Conservation (phyloP, 2,113 vertebrate genomes). For the Raja brachyura region DNA sequence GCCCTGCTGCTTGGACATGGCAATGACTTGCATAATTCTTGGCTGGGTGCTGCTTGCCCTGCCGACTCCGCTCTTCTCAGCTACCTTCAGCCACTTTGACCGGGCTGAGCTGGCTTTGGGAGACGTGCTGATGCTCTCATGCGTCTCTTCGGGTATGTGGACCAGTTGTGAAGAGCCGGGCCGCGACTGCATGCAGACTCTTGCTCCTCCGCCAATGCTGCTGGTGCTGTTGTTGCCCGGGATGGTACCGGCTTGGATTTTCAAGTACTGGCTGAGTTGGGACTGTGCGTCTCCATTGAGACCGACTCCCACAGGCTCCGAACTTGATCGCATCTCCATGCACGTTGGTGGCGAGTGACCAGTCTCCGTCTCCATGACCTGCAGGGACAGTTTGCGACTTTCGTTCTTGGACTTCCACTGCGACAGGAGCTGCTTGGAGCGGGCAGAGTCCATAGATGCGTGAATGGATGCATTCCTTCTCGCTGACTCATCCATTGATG, state of each 20-base stretch:
- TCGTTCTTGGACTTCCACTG: constrained; percentile 96
- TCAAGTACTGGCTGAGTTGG: constrained; percentile 71
- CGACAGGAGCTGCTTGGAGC: constrained; percentile 89
- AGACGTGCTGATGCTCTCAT: constrained; percentile 71
- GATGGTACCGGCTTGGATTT: constrained; percentile 69
- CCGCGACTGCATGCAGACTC: constrained; percentile 82
- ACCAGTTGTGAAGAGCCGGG: constrained; percentile 91
- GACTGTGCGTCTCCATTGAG: constrained; percentile 75
- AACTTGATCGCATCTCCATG: constrained; percentile 80
- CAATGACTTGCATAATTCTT: constrained; percentile 90
- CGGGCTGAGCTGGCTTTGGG: constrained; percentile 70
- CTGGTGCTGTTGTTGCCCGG: constrained; percentile 74
- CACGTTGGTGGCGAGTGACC: constrained; percentile 73
- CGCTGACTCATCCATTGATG: constrained; percentile 74
- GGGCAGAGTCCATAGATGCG: constrained; percentile 83
- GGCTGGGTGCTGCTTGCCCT: constrained; percentile 77
- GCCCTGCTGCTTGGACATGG: constrained; percentile 95
- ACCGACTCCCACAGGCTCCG: constrained; percentile 71
- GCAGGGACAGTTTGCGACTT: constrained; percentile 76
- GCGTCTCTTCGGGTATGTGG: constrained; percentile 92
- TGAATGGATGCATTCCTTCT: constrained; percentile 81
- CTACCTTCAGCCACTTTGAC: constrained; percentile 85
- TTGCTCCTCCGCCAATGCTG: constrained; percentile 75
- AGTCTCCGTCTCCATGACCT: constrained; percentile 75
- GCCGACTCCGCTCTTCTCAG: constrained; percentile 77